Evolutionary conservation across 2,113 vertebrate genomes (phyloP), one percentile per base, ranked within the genome.

Genomic region (Mesoclemmys tuberculata): DNA sequence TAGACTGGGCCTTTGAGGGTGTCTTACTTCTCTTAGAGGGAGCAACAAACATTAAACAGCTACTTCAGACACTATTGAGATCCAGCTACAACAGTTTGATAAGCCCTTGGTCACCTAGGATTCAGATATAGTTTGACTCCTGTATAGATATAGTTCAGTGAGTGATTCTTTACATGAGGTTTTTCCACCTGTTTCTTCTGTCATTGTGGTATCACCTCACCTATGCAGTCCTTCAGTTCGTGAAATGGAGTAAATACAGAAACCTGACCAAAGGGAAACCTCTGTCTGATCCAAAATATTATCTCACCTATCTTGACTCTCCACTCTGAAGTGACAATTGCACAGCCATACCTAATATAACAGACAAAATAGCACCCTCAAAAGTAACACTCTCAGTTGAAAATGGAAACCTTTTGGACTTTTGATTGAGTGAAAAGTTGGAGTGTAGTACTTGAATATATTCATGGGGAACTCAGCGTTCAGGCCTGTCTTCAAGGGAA

Each of bases 171-270:
- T 13, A 13, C 58, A 5, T n/a, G 58, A 80, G 61, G 27, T 31
- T 61, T 78, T 13, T 90, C 26, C 26, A 61, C 6, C 58, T 85
- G 31, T 7, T 84, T 80, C 4, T 56, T 75, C 48, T 41, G n/a
- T 79, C 88, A 14, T 4, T 58, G 44, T 24, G 71, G 82, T 22
- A 58, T 14, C 61, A 90, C 78, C 68, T 88, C 19, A 52, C 14
- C 44, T 68, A 27, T 52, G 7, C 48, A 68, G 3, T 44, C 0
- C 0, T 81, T 92, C 5, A 3, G 22, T 44, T 4, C 80, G 24
- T 88, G 80, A 56, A 51, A n/a, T 16, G 24, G 35, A 19, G 3
- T 19, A 52, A 84, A n/a, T 68, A n/a, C 41, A 78, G 75, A 84
- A 87, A 52, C 14, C 27, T 84, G 64, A 14, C 44, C 56, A 52